Evolutionary conservation across 1,140 invertebrate species (phyloP).

Genomic region (Scaptodrosophila lebanonensis): DNA sequence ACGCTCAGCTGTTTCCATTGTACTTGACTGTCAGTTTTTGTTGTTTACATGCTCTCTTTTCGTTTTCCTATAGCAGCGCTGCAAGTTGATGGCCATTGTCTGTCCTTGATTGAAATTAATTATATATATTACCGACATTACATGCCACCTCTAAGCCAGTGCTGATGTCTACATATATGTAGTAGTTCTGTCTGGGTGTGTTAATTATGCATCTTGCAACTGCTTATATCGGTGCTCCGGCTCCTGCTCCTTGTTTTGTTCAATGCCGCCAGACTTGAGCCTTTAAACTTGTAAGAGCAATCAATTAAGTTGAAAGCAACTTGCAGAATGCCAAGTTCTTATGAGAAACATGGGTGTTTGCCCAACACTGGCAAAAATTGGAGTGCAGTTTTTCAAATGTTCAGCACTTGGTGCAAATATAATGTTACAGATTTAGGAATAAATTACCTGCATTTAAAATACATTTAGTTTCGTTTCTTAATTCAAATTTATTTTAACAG

Average conservation of each 20-base stretch:
- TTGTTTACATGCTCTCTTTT: constrained; percentile 7
- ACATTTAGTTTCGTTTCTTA: no score
- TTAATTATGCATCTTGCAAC: constrained; percentile 3
- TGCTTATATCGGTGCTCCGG: background rate
- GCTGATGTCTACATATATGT: background rate
- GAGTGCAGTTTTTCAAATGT: no score
- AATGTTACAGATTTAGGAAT: no score
- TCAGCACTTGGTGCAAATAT: no score
- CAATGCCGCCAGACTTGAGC: background rate
- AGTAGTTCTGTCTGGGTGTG: no score
- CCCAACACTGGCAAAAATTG: no score
- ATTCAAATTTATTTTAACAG: no score
- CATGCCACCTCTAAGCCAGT: background rate
- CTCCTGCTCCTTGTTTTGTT: constrained; percentile 3
- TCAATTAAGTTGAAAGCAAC: no score
- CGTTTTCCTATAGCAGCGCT: constrained; percentile 4
- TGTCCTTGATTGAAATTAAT: constrained; percentile 66
- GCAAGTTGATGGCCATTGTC: constrained; percentile 8
- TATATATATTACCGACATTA: constrained; percentile 26
- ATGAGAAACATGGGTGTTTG: no score
- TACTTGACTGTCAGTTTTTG: constrained; percentile 50
- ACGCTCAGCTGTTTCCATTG: constrained; percentile 44
- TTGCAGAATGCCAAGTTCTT: no score
- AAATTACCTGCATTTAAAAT: no score
- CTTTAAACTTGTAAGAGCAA: no score